Base-by-base conservation (phyloP, 2,113 vertebrate species). In the Leptobrachium leishanense region DNA sequence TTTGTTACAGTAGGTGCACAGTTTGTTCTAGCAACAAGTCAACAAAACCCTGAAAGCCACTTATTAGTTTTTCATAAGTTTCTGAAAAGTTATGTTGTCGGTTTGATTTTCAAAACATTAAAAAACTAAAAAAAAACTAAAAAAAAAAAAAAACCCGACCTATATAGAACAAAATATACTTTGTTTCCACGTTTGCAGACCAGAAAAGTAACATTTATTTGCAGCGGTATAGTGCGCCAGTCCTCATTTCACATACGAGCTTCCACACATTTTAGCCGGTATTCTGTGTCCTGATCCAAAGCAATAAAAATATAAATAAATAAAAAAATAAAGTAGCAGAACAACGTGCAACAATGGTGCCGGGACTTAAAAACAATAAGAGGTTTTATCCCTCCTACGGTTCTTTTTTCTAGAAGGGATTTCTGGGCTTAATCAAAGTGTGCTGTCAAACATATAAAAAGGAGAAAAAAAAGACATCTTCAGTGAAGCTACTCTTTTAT, bases 291-390 rank as follows among this genome's bases (percentile, higher is more conserved):
- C 71, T 44, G 46, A 68, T 20, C 68, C 55, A 44, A 81, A 55
- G 53, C 43, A 68, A 31, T 57, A 54, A 74, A 72, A 80, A 59
- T 62, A 72, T 15, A 12, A 11, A 59, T 13, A 8, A 68, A 31
- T 57, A 54, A 74, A 72, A 80, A 59, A 50, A 72, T 15, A 12
- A 11, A 59, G 3, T 31, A 31, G 3, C 10, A 74, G 68, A 68
- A 43, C 67, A 81, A 9, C 62, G 71, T 50, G 72, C 71, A 68
- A 41, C n/a, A 3, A 59, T 40, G 43, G 70, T 40, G 43, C 68
- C 59, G 74, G 74, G 74, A 68, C 57, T 74, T 31, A 50, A 68
- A 74, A 81, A 74, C 74, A 81, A 81, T 81, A 68, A 73, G 44
- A 66, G 57, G 6, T 55, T 50, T 31, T 31, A 31, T 57, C 63